Conservation (phyloP, 1,140 invertebrate species). For the Maniola jurtina region DNA sequence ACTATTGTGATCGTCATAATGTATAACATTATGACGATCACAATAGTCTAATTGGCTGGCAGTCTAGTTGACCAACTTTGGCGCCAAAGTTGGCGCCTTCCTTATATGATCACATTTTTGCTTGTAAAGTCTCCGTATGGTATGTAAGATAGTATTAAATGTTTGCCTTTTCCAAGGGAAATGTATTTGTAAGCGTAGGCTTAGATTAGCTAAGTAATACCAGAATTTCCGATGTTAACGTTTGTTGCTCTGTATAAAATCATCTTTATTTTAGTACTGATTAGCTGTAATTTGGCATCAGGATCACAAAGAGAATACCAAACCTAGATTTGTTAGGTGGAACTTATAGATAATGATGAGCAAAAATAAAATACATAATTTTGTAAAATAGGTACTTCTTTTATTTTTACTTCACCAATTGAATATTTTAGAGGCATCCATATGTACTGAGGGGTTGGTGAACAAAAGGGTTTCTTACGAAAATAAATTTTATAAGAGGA, state of each 20-base stretch:
- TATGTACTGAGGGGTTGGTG: too few relatives aligned
- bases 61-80: too few relatives aligned
- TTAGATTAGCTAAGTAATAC: background rate
- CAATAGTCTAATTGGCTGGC: too few relatives aligned
- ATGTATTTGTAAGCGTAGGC: background rate
- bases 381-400: constrained; percentile 4
- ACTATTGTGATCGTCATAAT: too few relatives aligned
- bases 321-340: constrained; percentile 5
- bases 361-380: constrained; percentile 28
- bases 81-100: too few relatives aligned
- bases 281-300: constrained; percentile 22
- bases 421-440: too few relatives aligned
- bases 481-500: too few relatives aligned
- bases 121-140: too few relatives aligned
- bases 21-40: too few relatives aligned
- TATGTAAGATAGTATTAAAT: background rate
- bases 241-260: constrained; percentile 16
- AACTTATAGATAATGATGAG: constrained; percentile 17
- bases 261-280: constrained; percentile 23
- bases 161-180: background rate
- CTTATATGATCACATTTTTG: too few relatives aligned
- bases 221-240: background rate
- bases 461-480: too few relatives aligned
- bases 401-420: background rate
- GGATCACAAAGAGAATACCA: constrained; percentile 24